Conservation (phyloP, 1,140 invertebrate species). For the Aphaenogaster floridana region DNA sequence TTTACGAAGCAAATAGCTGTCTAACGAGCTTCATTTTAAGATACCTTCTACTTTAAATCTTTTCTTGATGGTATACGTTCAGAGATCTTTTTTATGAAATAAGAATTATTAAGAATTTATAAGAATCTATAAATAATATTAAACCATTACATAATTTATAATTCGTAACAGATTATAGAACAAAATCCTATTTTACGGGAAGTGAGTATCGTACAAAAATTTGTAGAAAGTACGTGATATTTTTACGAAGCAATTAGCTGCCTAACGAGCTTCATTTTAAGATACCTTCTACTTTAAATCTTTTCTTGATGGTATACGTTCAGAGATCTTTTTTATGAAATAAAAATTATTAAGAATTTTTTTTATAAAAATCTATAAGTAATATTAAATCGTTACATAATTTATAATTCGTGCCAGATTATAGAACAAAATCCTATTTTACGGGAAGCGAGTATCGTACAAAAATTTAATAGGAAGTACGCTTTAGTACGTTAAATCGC, state of each 20-base stretch:
- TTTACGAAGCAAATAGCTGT: neutral
- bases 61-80: neutral
- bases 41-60: neutral
- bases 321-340: neutral
- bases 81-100: neutral
- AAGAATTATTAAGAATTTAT: neutral
- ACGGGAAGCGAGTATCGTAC: neutral
- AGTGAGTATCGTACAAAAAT: neutral
- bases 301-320: neutral
- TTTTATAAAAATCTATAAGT: neutral
- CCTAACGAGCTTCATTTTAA: slow-evolving; percentile 25
- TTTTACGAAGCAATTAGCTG: neutral
- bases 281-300: neutral
- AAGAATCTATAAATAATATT: neutral
- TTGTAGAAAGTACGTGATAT: neutral
- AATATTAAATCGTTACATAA: neutral
- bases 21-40: slow-evolving; percentile 30
- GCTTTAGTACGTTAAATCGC: neutral
- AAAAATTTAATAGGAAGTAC: neutral
- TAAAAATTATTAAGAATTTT: neutral
- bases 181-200: neutral
- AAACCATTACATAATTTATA: neutral
- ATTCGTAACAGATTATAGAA: neutral
- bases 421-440: neutral
- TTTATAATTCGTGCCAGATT: neutral